These are phyloP conservation scores for Aplochiton taeniatus DNA, from an alignment of 2,797 vertebrate species.

Conservation along the genomic window DNA sequence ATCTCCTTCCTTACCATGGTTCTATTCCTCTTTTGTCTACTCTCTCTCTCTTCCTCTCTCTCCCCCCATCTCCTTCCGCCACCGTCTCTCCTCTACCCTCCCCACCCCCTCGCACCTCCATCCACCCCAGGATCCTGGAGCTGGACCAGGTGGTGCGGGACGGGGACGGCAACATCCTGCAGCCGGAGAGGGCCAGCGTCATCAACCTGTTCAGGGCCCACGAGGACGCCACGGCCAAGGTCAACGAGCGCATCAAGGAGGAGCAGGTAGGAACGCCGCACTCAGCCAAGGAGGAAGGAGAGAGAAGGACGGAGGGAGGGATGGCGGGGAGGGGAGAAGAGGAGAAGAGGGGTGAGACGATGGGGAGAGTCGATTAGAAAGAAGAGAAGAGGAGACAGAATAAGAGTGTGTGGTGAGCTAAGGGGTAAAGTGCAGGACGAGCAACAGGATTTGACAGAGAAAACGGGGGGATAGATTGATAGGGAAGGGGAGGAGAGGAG, in stretches of 20 bases:
- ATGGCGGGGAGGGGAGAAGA: neutral
- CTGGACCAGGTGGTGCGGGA: slow-evolving; percentile 93
- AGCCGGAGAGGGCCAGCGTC: slow-evolving; percentile 91
- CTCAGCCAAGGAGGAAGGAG: neutral
- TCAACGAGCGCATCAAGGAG: slow-evolving; percentile 93
- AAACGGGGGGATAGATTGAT: neutral
- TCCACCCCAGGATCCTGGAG: slow-evolving; percentile 84
- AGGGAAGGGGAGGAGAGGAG: neutral
- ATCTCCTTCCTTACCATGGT: neutral
- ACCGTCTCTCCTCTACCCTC: neutral
- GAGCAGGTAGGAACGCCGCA: slow-evolving; percentile 81
- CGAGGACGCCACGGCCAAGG: slow-evolving; percentile 87
- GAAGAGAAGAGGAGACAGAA: neutral
- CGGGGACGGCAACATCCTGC: slow-evolving; percentile 92
- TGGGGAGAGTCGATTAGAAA: neutral
- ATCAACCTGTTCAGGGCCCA: slow-evolving; percentile 96
- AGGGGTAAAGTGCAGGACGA: neutral
- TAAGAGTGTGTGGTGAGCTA: no score
- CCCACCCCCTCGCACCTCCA: neutral
- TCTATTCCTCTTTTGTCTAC: neutral
- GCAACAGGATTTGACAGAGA: neutral
- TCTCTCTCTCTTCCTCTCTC: neutral
- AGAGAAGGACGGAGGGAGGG: neutral
- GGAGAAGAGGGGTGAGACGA: neutral
- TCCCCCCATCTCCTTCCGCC: neutral